Percentiles rank a stretch among this genome's conserved stretches.
These are phyloP conservation scores for Zaprionus gabonicus DNA, from an alignment of 1,140 invertebrate genomes.

Conservation along the genomic window DNA sequence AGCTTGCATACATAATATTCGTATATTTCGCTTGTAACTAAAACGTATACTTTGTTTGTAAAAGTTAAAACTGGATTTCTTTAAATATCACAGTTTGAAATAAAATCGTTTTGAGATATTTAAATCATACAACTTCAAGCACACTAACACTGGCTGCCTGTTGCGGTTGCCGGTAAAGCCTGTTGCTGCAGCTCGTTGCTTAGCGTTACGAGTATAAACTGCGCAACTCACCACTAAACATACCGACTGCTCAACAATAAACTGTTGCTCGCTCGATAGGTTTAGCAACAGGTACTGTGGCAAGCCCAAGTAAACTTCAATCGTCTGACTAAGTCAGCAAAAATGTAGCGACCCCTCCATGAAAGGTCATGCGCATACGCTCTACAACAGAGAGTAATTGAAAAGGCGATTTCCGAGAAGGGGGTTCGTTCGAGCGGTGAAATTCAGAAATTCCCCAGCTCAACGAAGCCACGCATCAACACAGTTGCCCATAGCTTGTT, in stretches of 20 bases:
- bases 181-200: slow-evolving; percentile 54
- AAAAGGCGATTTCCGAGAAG: background rate
- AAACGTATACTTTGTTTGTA: background rate
- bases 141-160: slow-evolving; percentile 7
- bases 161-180: slow-evolving; percentile 45
- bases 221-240: slow-evolving; percentile 43
- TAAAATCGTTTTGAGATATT: background rate
- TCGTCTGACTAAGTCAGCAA: background rate
- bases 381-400: background rate
- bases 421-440: background rate
- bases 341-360: slow-evolving; percentile 6
- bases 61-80: background rate
- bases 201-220: slow-evolving; percentile 25
- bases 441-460: slow-evolving; percentile 19
- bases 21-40: background rate
- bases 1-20: background rate
- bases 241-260: slow-evolving; percentile 49
- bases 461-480: background rate
- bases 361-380: slow-evolving; percentile 42
- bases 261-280: slow-evolving; percentile 82
- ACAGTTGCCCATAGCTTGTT: background rate
- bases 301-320: slow-evolving; percentile 14
- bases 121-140: background rate
- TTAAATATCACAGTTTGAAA: background rate
- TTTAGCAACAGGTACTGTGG: slow-evolving; percentile 78